A percentile compares a stretch with the other conserved stretches of the same genome.
phyloP scores from a whole-genome alignment of 1,140 invertebrate genomes.

The Liolophura sinensis region DNA sequence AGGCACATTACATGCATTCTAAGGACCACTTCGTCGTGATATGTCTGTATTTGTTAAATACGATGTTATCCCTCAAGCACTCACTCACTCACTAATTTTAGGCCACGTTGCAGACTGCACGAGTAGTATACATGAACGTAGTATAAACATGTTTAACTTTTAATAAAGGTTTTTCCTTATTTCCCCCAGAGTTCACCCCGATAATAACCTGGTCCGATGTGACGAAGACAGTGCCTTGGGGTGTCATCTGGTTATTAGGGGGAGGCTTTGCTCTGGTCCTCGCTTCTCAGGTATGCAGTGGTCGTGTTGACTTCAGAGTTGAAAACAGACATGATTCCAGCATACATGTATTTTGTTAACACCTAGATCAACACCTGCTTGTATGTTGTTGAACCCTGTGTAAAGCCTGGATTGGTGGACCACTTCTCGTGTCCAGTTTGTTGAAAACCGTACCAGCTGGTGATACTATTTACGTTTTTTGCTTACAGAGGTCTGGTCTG shows the following conservation, averaged over 20 bases:
- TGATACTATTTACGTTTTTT: conserved; percentile 9
- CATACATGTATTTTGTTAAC: conserved; percentile 3
- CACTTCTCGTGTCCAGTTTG: conserved; percentile 79
- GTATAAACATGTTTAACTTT: no score
- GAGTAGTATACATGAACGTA: no score
- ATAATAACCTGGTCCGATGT: conserved; percentile 54
- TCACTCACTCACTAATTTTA: no score
- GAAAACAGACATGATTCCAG: neutral
- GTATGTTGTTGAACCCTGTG: no score
- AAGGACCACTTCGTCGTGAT: no score
- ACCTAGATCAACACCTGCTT: no score
- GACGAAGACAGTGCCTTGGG: conserved; percentile 59
- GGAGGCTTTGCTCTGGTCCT: conserved; percentile 84
- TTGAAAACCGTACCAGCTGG: conserved; percentile 52
- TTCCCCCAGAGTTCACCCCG: conserved; percentile 1
- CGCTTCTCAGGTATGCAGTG: conserved; percentile 27
- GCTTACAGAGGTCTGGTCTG: conserved; percentile 44
- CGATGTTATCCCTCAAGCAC: no score
- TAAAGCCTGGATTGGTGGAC: conserved; percentile 59
- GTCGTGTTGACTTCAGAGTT: neutral
- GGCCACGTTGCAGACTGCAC: no score
- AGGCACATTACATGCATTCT: no score
- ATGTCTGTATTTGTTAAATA: no score
- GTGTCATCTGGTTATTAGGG: conserved; percentile 63
- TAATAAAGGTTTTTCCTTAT: no score